phyloP scores from a whole-genome alignment of 1,140 invertebrate species.

The Bacillus rossius region DNA sequence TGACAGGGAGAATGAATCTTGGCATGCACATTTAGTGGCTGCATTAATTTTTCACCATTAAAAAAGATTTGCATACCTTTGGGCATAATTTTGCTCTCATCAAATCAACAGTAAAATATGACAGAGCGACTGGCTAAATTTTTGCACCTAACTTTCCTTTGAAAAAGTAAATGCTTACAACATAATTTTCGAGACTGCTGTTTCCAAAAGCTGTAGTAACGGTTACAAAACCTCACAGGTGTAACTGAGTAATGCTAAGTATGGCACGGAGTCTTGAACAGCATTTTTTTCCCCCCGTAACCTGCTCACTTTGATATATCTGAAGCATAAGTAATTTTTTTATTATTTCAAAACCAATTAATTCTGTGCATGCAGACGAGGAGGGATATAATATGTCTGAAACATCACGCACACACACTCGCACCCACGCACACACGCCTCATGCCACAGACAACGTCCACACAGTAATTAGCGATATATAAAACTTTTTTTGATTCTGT shows the following conservation, averaged over 20 bases:
- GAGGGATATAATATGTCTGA: conserved; percentile 21
- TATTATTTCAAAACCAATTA: conserved; percentile 8
- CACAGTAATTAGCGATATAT: conserved; percentile 25
- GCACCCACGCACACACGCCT: conserved; percentile 14
- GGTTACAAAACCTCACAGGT: too few relatives aligned
- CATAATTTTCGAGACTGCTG: too few relatives aligned
- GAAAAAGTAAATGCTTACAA: too few relatives aligned
- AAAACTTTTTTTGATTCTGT: conserved; percentile 22
- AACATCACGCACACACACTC: conserved; percentile 22
- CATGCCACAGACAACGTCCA: conserved; percentile 14
- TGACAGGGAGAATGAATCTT: conserved; percentile 5
- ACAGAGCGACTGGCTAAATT: too few relatives aligned
- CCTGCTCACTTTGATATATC: not conserved
- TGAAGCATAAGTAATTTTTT: not conserved
- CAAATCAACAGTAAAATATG: conserved; percentile 1
- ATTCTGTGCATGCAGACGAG: conserved; percentile 10
- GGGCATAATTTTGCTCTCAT: conserved; percentile 17
- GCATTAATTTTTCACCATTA: conserved; percentile 19
- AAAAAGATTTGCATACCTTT: conserved; percentile 22
- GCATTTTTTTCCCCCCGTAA: not conserved
- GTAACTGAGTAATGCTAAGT: not conserved
- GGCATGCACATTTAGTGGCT: conserved; percentile 18
- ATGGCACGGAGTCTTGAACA: not conserved
- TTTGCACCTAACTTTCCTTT: too few relatives aligned
- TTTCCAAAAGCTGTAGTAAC: too few relatives aligned